Evolutionary conservation across 2,888 invertebrate genomes (phyloP), one percentile per base, ranked within the genome.

Genomic region (Melanostoma mellinum): DNA sequence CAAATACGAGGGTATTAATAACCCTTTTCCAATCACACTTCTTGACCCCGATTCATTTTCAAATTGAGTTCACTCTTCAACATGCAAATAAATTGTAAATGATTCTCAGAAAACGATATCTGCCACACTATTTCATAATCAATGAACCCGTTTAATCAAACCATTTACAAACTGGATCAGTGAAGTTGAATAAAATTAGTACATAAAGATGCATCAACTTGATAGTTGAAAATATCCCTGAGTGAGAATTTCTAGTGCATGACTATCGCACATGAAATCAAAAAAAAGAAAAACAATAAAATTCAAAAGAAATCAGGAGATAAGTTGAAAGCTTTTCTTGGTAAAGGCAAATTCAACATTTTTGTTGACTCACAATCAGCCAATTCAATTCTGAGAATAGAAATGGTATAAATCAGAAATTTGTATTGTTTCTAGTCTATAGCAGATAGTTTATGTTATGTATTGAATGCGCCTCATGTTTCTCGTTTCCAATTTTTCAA

Each of bases 81-180:
- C 9, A 35, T 73, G 40, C 30, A 74, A 74, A 73, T 73, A 30
- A 73, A 52, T 78, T 72, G 71, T 71, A 71, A 80, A 71, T 76
- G 71, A 80, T 53, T 80, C 32, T 30, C 44, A 44, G 20, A 20
- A 42, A 63, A 72, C 50, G 65, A 53, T 53, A 20, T n/a, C n/a
- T n/a, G n/a, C 20, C 20, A 20, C 63, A 30, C 50, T 50, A 46
- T 46, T 50, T 63, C n/a, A 3, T 20, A 20, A 44, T n/a, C 30
- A 30, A 50, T 40, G 42, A 44, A 69, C 56, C 69, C 63, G 75
- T 38, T 58, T 56, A 69, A 46, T 53, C 60, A 73, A 61, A 53
- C 55, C 60, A 78, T 67, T 78, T 60, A 74, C 68, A 74, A 69
- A 74, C 44, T 52, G 61, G 48, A 63, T 75, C 55, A 75, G 8